Evolutionary conservation across 92 coral and sea anemone species (phyloP), one percentile per base, ranked within the genome.

Genomic region (Galaxea fascicularis): DNA sequence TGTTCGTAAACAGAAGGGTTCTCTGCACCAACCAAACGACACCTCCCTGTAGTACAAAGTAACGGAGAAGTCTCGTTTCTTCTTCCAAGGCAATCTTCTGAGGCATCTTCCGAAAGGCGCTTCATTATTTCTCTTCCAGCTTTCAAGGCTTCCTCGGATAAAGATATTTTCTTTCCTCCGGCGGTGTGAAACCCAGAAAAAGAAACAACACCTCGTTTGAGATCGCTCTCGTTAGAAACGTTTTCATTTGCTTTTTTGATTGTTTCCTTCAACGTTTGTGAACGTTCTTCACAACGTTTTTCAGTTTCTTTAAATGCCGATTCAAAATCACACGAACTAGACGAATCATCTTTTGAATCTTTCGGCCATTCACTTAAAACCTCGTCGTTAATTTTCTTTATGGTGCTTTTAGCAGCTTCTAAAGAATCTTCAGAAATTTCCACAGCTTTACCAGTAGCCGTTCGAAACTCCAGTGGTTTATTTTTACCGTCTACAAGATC

Each of bases 161-260:
- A 80, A 52, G 26, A 39, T 4, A 91, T 90, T 1, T 82, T 64
- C 59, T 85, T 89, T 8, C 96, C 96, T 24, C 93, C 72, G 10
- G 95, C 98, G 8, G 95, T 95, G 46, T 85, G 85, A 60, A 93
- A 91, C 13, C 93, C 92, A 30, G 93, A 58, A 30, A 83, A 82
- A 8, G 30, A 20, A 12, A 53, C 6, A 58, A 29, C 2, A 47
- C 4, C 46, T 26, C 22, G 10, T 49, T 47, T 67, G 49, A 39
- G 6, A 1, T 28, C 65, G 26, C 27, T 58, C 7, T 47, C 85
- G 3, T 47, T 45, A 11, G 24, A 47, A 30, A 49, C n/a, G 57
- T 13, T 24, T 66, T 20, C 78, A 12, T 47, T 31, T 3, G 35
- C 56, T 22, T 18, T 71, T 52, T 26, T 53, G n/a, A 28, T 52